Evolutionary conservation across 1,140 invertebrate genomes (phyloP).

Genomic region (Meloidogyne exigua): DNA sequence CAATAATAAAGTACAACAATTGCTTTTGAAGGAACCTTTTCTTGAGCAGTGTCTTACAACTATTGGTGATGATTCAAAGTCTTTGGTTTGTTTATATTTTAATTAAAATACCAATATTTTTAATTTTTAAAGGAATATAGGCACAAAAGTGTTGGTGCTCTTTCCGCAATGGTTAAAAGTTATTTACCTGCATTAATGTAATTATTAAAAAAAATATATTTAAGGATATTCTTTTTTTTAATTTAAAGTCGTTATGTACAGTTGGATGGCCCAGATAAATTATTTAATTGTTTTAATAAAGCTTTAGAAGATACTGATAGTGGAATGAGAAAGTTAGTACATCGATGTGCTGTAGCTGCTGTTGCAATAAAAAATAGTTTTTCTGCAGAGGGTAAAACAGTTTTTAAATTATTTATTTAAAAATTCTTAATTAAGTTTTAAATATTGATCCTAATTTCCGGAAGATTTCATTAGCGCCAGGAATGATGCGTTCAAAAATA

Average conservation of each 20-base stretch:
- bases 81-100: constrained; percentile 7
- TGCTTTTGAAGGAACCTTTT: constrained; percentile 12
- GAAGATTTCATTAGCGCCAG: constrained; percentile 9
- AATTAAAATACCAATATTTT: neutral
- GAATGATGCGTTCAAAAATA: constrained; percentile 11
- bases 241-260: constrained; percentile 19
- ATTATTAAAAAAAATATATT: neutral
- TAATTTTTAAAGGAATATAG: constrained; percentile 23
- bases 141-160: constrained; percentile 26
- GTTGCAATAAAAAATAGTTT: constrained; percentile 24
- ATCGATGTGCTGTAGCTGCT: constrained; percentile 26
- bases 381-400: neutral
- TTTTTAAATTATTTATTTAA: neutral
- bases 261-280: constrained; percentile 8
- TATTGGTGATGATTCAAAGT: neutral
- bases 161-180: constrained; percentile 23
- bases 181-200: constrained; percentile 23
- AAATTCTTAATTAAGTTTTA: constrained; percentile 3
- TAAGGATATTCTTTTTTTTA: no score
- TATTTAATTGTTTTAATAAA: constrained; percentile 17
- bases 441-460: constrained; percentile 14
- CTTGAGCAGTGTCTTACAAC: constrained; percentile 9
- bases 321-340: constrained; percentile 10
- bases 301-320: neutral
- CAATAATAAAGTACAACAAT: constrained; percentile 20